These are phyloP conservation scores for Carpatolechia fugitivella DNA, from an alignment of 2,888 invertebrate species.

Conservation along the genomic window DNA sequence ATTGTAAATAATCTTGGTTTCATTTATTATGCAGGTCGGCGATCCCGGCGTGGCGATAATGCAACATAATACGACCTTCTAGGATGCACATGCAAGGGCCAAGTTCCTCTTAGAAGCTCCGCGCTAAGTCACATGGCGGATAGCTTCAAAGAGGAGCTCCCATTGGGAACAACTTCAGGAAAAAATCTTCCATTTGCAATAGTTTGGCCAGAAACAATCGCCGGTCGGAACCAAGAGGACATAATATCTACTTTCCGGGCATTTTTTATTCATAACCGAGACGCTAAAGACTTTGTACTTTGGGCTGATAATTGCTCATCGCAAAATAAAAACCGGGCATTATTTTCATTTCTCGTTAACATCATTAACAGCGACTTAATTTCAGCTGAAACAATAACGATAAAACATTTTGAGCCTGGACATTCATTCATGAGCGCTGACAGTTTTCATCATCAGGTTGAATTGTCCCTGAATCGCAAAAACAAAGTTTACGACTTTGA, in stretches of 20 bases:
- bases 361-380: constrained; percentile 6
- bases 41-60: too few species aligned
- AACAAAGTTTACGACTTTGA: constrained; percentile 12
- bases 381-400: constrained; percentile 3
- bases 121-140: too few species aligned
- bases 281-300: constrained; percentile 10
- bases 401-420: constrained; percentile 15
- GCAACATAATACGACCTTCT: too few species aligned
- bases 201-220: constrained; percentile 21
- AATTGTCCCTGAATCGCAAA: constrained; percentile 2
- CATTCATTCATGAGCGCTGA: constrained; percentile 18
- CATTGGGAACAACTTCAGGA: too few species aligned
- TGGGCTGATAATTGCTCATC: constrained; percentile 21
- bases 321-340: constrained; percentile 24
- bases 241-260: constrained; percentile 18
- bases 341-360: constrained; percentile 14
- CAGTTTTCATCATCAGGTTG: constrained; percentile 13
- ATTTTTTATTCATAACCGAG: constrained; percentile 17
- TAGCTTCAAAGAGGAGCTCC: too few species aligned
- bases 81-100: too few species aligned
- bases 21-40: too few species aligned
- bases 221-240: constrained; percentile 19
- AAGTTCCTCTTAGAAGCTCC: too few species aligned
- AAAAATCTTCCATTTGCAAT: constrained; percentile 18
- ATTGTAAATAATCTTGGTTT: too few species aligned